Evolutionary conservation across 2,888 invertebrate genomes (phyloP).

Genomic region (Synanthedon vespiformis): DNA sequence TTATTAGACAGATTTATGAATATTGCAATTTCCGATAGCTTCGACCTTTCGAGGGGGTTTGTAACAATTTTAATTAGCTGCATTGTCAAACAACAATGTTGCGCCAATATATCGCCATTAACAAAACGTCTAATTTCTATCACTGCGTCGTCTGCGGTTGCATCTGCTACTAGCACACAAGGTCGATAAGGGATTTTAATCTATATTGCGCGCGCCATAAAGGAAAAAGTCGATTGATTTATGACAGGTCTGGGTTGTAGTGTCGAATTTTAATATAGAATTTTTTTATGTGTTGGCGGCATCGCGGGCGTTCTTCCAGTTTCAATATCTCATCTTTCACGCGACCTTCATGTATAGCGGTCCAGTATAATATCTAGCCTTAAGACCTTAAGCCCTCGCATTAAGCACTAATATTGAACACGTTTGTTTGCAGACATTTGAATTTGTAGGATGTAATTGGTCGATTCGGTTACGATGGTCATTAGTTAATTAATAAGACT

Average conservation of each 20-base stretch:
- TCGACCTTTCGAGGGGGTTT: slow-evolving; percentile 18
- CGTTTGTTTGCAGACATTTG: too few species aligned
- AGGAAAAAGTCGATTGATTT: neutral
- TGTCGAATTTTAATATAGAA: slow-evolving; percentile 59
- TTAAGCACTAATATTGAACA: too few species aligned
- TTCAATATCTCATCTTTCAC: slow-evolving; percentile 44
- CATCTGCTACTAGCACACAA: slow-evolving; percentile 33
- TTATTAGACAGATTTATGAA: slow-evolving; percentile 13
- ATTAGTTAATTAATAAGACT: too few species aligned
- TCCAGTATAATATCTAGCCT: too few species aligned
- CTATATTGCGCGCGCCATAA: slow-evolving; percentile 6
- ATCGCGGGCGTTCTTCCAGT: slow-evolving; percentile 31
- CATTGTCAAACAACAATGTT: slow-evolving; percentile 33
- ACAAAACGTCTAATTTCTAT: slow-evolving; percentile 33
- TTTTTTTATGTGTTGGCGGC: slow-evolving; percentile 38
- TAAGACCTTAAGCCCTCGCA: too few species aligned
- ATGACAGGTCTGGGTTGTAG: slow-evolving; percentile 29
- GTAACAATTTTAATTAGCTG: slow-evolving; percentile 48
- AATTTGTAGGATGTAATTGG: too few species aligned
- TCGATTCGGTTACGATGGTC: too few species aligned
- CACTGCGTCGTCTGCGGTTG: slow-evolving; percentile 17
- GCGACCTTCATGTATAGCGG: slow-evolving; percentile 28
- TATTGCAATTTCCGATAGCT: slow-evolving; percentile 28
- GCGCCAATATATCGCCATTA: slow-evolving; percentile 31
- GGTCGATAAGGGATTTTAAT: neutral